These are phyloP conservation scores for Actias luna DNA, from an alignment of 2,888 invertebrate genomes.

Conservation along the genomic window DNA sequence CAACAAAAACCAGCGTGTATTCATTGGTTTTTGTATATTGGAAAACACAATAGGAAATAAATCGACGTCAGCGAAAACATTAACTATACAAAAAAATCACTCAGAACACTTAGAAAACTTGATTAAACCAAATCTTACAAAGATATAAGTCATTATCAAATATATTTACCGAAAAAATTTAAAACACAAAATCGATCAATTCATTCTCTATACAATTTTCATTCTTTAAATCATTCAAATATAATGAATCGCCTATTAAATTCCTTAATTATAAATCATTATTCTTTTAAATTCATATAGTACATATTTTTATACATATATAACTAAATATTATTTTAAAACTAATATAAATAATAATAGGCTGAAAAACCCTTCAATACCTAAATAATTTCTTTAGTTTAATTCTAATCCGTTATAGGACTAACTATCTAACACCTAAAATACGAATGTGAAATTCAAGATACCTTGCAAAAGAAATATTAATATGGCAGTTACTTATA, in stretches of 20 bases:
- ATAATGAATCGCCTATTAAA: slow-evolving; percentile 30
- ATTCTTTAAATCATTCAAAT: slow-evolving; percentile 64
- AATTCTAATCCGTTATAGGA: slow-evolving; percentile 6
- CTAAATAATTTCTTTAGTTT: slow-evolving; percentile 25
- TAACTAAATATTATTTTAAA: slow-evolving; percentile 24
- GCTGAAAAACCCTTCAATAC: slow-evolving; percentile 15
- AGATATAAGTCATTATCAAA: not conserved
- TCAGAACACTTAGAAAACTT: slow-evolving; percentile 20
- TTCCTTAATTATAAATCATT: slow-evolving; percentile 19
- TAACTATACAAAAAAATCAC: not conserved
- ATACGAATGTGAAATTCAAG: slow-evolving; percentile 27
- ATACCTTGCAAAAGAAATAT: slow-evolving; percentile 31
- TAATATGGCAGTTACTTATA: slow-evolving; percentile 69
- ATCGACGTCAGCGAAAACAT: not conserved
- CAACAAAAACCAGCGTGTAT: not conserved
- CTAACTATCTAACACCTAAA: slow-evolving; percentile 19
- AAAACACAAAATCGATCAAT: slow-evolving; percentile 20
- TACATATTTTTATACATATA: slow-evolving; percentile 11
- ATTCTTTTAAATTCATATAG: slow-evolving; percentile 23
- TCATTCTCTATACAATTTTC: slow-evolving; percentile 63
- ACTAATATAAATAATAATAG: slow-evolving; percentile 33
- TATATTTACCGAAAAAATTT: not conserved
- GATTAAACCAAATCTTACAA: not conserved
- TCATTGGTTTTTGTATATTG: not conserved
- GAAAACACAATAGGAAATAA: not conserved